Evolutionary conservation across 2,888 invertebrate genomes (phyloP).

Genomic region (Gnatocerus cornutus): DNA sequence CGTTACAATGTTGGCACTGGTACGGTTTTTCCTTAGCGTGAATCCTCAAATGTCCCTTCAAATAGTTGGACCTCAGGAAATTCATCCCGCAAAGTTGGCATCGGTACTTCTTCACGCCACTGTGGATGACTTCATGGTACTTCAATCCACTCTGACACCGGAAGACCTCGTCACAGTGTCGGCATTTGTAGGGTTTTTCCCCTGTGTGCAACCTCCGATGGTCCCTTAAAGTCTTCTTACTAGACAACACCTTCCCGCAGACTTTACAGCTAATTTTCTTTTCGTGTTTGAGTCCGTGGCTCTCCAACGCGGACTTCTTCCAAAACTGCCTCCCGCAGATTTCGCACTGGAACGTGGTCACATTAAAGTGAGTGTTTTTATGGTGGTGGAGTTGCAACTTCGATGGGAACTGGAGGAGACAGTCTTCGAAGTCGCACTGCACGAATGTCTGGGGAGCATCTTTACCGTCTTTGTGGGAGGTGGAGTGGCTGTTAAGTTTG

Average conservation of each 20-base stretch:
- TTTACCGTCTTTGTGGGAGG: constrained; percentile 38
- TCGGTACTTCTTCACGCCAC: background rate
- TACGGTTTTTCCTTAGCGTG: constrained; percentile 13
- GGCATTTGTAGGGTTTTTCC: constrained; percentile 17
- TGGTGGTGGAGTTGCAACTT: constrained; percentile 55
- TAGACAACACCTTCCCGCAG: background rate
- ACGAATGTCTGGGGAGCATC: constrained; percentile 28
- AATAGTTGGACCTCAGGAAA: constrained; percentile 12
- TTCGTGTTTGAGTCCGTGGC: constrained; percentile 65
- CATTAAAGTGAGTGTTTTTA: constrained; percentile 47
- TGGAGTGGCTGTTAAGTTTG: constrained; percentile 53
- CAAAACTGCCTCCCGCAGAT: constrained; percentile 71
- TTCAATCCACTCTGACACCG: constrained; percentile 12
- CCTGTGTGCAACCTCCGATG: constrained; percentile 3
- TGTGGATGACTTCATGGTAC: constrained; percentile 5
- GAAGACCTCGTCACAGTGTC: background rate
- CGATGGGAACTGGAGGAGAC: constrained; percentile 51
- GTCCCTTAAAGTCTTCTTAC: constrained; percentile 13
- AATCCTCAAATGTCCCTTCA: constrained; percentile 10
- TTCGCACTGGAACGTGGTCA: constrained; percentile 60
- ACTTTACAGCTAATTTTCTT: background rate
- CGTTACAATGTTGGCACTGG: background rate
- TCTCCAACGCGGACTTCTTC: constrained; percentile 73
- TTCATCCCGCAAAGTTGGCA: background rate
- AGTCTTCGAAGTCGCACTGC: constrained; percentile 51